phyloP scores from a whole-genome alignment of 2,888 invertebrate species.

The Lycophotia porphyrea region DNA sequence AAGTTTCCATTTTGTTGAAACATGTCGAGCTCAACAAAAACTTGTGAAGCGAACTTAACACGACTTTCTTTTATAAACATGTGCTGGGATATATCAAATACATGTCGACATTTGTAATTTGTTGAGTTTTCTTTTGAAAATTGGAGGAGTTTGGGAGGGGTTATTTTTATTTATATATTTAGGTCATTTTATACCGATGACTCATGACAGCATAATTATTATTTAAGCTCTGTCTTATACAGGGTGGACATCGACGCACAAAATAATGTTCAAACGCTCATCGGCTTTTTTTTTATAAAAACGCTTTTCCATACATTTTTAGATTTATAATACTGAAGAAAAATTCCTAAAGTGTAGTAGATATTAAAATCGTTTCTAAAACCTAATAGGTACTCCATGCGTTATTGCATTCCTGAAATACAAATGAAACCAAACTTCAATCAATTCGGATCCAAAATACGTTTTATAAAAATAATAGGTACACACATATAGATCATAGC shows the following conservation, averaged over 20 bases:
- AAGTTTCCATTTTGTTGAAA: constrained; percentile 46
- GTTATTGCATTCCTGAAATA: not conserved
- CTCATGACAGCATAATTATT: not conserved
- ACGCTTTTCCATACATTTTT: too few relatives aligned
- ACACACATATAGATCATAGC: constrained; percentile 13
- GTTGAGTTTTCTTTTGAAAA: constrained; percentile 14
- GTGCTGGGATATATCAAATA: constrained; percentile 20
- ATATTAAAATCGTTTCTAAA: not conserved
- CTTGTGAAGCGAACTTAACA: constrained; percentile 23
- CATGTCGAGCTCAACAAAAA: constrained; percentile 47
- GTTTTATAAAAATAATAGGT: constrained; percentile 22
- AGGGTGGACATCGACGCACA: too few relatives aligned
- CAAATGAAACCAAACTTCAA: not conserved
- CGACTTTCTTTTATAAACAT: constrained; percentile 41
- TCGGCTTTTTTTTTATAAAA: too few relatives aligned
- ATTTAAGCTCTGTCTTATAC: not conserved
- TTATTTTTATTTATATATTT: not conserved
- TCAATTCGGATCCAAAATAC: constrained; percentile 10
- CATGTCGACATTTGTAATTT: constrained; percentile 27
- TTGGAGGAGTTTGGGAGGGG: not conserved
- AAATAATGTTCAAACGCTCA: too few relatives aligned
- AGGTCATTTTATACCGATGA: not conserved
- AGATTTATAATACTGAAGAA: too few relatives aligned
- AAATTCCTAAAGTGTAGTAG: too few relatives aligned
- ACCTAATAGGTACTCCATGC: not conserved